Conservation (phyloP, 1,140 invertebrate species). For the Diploscapter pachys region DNA sequence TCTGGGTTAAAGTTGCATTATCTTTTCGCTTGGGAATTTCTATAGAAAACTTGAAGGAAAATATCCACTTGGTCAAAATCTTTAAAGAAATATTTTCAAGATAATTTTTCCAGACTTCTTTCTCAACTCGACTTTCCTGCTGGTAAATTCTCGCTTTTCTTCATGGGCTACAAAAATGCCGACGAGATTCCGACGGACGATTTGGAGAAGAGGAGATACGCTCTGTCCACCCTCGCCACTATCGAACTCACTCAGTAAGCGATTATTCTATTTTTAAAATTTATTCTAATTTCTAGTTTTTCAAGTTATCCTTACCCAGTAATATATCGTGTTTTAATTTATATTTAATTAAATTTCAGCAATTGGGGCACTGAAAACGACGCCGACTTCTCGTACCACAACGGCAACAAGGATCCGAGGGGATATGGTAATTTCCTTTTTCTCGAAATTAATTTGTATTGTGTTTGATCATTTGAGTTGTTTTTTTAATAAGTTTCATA, state of each 20-base stretch:
- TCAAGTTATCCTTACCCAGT: not conserved
- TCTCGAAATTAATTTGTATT: not conserved
- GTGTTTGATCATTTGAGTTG: not conserved
- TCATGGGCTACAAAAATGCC: slow-evolving; percentile 81
- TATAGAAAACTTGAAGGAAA: too few relatives aligned
- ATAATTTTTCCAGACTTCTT: slow-evolving; percentile 65
- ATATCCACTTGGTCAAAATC: too few relatives aligned
- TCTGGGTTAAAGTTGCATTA: too few relatives aligned
- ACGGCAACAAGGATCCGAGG: slow-evolving; percentile 82
- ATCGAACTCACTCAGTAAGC: slow-evolving; percentile 13
- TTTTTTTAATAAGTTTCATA: not conserved
- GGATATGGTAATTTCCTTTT: slow-evolving; percentile 72
- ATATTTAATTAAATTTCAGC: slow-evolving; percentile 62
- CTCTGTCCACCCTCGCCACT: slow-evolving; percentile 14
- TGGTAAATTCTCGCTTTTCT: slow-evolving; percentile 86
- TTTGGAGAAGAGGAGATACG: slow-evolving; percentile 71
- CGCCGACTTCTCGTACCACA: slow-evolving; percentile 74
- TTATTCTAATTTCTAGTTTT: not conserved
- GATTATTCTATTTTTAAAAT: not conserved
- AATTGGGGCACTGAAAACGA: slow-evolving; percentile 90
- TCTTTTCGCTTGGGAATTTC: too few relatives aligned
- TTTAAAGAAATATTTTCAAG: too few relatives aligned
- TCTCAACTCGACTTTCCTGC: slow-evolving; percentile 82
- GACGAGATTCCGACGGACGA: slow-evolving; percentile 70
- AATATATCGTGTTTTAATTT: not conserved